phyloP scores from a whole-genome alignment of 2,113 vertebrate species.

The Hydrochoerus hydrochaeris region DNA sequence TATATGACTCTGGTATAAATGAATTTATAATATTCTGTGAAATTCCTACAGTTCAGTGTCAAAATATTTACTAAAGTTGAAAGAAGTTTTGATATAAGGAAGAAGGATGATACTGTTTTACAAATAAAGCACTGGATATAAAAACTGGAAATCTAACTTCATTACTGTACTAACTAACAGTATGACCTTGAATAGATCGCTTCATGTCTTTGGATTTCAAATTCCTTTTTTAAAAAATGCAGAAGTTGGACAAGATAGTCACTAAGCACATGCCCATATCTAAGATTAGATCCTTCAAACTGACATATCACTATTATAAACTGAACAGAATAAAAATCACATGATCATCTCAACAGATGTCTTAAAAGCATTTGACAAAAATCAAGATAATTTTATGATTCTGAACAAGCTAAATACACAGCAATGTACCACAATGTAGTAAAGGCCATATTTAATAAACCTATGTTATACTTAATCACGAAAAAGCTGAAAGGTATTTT shows the following conservation, averaged over 20 bases:
- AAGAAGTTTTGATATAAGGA: constrained; percentile 21
- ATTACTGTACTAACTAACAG: not conserved
- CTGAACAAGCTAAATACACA: not conserved
- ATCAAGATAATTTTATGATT: not conserved
- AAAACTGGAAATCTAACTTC: not conserved
- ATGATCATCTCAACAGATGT: not conserved
- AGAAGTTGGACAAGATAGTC: not conserved
- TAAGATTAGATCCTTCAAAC: not conserved
- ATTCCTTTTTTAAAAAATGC: not conserved
- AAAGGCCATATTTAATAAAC: not conserved
- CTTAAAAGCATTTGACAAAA: not conserved
- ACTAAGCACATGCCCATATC: not conserved
- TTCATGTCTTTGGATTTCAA: not conserved
- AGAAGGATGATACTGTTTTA: not conserved
- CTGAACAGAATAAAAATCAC: not conserved
- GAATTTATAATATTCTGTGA: not conserved
- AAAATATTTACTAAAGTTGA: not conserved
- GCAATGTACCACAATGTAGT: not conserved
- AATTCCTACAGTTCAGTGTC: not conserved
- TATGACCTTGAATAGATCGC: not conserved
- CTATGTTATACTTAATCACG: not conserved
- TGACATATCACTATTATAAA: not conserved
- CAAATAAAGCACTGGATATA: not conserved
- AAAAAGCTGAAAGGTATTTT: not conserved
- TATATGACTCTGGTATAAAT: not conserved